phyloP scores from a whole-genome alignment of 2,797 vertebrate species.

The Pachyuromys duprasi region DNA sequence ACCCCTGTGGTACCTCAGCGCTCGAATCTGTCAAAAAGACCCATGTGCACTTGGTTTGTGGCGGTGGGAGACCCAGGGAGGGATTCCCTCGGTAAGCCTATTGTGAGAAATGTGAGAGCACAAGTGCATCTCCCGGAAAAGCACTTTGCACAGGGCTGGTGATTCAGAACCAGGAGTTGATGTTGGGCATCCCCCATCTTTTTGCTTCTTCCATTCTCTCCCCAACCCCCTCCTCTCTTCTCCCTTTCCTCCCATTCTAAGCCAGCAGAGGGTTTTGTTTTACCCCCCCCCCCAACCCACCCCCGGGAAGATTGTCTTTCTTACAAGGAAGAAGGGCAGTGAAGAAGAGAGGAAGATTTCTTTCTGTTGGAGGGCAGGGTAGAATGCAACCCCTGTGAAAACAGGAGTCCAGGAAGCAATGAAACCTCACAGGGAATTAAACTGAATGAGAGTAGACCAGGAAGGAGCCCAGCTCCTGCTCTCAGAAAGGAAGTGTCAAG shows the following conservation, averaged over 20 bases:
- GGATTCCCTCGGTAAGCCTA: slow-evolving; percentile 66
- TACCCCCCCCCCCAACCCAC: no score
- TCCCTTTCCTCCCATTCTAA: slow-evolving; percentile 19
- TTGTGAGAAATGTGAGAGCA: slow-evolving; percentile 73
- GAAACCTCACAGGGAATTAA: slow-evolving; percentile 64
- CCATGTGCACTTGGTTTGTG: slow-evolving; percentile 9
- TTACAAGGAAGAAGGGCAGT: slow-evolving; percentile 47
- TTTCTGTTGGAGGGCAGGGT: neutral
- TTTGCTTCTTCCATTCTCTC: slow-evolving; percentile 42
- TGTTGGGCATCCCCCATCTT: slow-evolving; percentile 75
- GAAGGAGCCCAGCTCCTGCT: slow-evolving; percentile 84
- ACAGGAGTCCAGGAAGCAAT: slow-evolving; percentile 57
- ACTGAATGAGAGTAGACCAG: slow-evolving; percentile 70
- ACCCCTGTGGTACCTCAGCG: slow-evolving; percentile 20
- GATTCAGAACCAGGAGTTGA: slow-evolving; percentile 75
- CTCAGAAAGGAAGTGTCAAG: slow-evolving; percentile 85
- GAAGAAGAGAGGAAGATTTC: slow-evolving; percentile 52
- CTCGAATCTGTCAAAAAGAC: slow-evolving; percentile 5
- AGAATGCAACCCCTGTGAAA: slow-evolving; percentile 25
- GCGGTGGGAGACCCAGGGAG: slow-evolving; percentile 44
- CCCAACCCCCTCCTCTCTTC: neutral
- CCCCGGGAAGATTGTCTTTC: slow-evolving; percentile 50
- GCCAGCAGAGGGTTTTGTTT: slow-evolving; percentile 58
- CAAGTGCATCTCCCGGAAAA: slow-evolving; percentile 75
- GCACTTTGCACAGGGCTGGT: slow-evolving; percentile 73